Conservation (phyloP, 2,797 vertebrate genomes). For the Potorous gilbertii region DNA sequence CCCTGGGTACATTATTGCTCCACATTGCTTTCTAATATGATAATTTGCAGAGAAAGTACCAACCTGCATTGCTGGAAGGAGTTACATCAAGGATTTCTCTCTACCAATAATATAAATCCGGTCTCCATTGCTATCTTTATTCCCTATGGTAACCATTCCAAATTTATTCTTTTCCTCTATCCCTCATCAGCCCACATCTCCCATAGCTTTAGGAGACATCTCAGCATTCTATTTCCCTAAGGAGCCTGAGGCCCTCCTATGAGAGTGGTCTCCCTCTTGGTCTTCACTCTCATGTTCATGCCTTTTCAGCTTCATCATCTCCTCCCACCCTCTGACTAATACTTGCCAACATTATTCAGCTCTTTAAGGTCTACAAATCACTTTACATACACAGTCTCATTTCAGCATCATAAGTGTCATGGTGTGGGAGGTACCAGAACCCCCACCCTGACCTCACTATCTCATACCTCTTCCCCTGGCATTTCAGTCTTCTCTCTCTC, state of each 20-base stretch:
- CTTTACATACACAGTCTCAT: neutral
- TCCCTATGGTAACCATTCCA: neutral
- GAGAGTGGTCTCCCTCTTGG: neutral
- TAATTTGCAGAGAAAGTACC: neutral
- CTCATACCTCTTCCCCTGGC: neutral
- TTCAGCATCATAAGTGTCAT: neutral
- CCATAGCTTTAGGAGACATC: neutral
- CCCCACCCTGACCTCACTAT: neutral
- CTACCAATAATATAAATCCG: too few species aligned
- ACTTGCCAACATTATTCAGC: neutral
- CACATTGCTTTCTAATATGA: neutral
- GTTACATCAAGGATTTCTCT: neutral
- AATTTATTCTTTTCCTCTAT: neutral
- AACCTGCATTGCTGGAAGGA: neutral
- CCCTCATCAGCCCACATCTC: neutral
- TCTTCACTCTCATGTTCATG: neutral
- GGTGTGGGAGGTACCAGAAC: neutral
- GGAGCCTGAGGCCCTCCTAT: neutral
- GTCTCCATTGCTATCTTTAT: neutral
- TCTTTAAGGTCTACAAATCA: neutral
- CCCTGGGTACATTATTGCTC: neutral
- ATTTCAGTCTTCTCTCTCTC: neutral
- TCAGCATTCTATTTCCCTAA: neutral
- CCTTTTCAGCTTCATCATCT: neutral
- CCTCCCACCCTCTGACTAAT: neutral